phyloP scores from a whole-genome alignment of 1,140 invertebrate genomes.

The Dendroctonus ponderosae region DNA sequence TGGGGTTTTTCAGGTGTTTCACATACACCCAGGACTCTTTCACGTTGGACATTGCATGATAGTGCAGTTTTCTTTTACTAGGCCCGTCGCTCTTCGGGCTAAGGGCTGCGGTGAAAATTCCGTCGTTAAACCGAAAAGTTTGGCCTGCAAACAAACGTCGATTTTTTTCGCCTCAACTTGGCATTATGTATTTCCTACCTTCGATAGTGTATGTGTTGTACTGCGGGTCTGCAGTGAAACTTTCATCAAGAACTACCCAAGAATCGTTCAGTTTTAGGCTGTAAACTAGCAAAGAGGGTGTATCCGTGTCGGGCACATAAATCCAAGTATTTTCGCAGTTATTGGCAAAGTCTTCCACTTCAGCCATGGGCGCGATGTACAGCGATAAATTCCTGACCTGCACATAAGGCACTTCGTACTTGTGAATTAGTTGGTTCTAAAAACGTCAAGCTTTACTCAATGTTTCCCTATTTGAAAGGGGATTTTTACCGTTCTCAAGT shows the following conservation, averaged over 20 bases:
- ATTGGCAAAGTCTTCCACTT: conserved; percentile 53
- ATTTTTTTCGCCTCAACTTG: not conserved
- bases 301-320: conserved; percentile 71
- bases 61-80: conserved; percentile 8
- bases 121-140: not conserved
- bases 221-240: conserved; percentile 68
- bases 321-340: conserved; percentile 63
- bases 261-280: conserved; percentile 58
- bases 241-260: conserved; percentile 67
- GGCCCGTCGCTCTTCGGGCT: not conserved
- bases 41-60: conserved; percentile 11
- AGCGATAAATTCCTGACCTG: conserved; percentile 51
- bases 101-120: conserved; percentile 2
- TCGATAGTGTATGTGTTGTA: conserved; percentile 64
- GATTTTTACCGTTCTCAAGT: conserved; percentile 6
- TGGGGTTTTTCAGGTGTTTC: conserved; percentile 1
- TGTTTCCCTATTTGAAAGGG: not conserved
- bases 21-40: conserved; percentile 9
- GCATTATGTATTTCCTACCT: conserved; percentile 33
- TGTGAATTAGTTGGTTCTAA: conserved; percentile 53
- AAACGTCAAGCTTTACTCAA: conserved; percentile 12
- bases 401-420: conserved; percentile 56
- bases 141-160: not conserved
- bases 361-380: conserved; percentile 57
- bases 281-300: conserved; percentile 66